phyloP scores from a whole-genome alignment of 2,113 vertebrate species.

The Pelecanoides urinatrix region DNA sequence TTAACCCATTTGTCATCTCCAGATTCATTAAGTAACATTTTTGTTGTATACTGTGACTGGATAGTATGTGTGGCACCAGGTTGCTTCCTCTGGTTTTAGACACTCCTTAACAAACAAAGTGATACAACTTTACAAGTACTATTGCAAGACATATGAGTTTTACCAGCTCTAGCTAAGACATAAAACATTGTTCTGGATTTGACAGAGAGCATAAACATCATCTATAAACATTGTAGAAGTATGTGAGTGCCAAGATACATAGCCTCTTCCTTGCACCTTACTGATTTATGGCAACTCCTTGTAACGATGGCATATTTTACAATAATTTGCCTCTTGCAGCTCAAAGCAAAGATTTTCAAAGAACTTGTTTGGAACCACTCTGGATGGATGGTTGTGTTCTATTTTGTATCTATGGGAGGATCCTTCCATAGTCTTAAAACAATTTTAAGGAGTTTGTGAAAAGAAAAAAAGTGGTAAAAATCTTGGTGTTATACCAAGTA shows the following conservation, averaged over 20 bases:
- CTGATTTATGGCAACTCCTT: background rate
- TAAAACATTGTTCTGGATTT: background rate
- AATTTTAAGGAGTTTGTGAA: background rate
- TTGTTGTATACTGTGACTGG: background rate
- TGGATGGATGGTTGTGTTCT: background rate
- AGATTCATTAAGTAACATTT: background rate
- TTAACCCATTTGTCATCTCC: background rate
- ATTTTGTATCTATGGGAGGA: background rate
- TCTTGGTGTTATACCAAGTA: background rate
- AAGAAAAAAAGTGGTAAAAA: background rate
- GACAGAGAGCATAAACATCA: background rate
- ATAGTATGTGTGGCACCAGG: fast-evolving
- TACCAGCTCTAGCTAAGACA: background rate
- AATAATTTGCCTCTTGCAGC: background rate
- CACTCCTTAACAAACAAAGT: background rate
- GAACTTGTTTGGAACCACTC: background rate
- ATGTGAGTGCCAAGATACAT: background rate
- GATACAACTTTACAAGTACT: background rate
- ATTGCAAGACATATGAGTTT: fast-evolving
- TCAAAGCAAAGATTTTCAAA: background rate
- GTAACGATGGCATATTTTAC: background rate
- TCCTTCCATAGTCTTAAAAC: background rate
- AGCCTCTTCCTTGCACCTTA: background rate
- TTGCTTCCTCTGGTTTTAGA: background rate
- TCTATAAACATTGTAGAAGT: background rate